Base-by-base conservation (phyloP, 2,888 invertebrate species). In the Drosophila flavopinicola region DNA sequence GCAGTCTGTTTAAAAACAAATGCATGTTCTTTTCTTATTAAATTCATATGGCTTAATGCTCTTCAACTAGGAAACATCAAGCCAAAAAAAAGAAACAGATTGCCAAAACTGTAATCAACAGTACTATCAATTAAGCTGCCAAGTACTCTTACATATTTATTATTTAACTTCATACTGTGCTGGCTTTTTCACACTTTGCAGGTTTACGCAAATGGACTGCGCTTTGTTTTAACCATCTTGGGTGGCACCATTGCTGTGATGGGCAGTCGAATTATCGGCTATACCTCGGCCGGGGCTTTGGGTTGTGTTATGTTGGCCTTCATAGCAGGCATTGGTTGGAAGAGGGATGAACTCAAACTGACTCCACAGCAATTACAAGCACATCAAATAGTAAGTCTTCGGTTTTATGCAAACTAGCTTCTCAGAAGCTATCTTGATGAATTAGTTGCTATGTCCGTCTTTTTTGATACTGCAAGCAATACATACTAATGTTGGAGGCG, bases 171-270 rank as follows among this genome's bases (percentile, higher is more conserved):
- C n/a, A 11, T 7, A 6, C 24, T 25, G 13, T 20, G 20, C 20
- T 20, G 2, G 0, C 13, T 11, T 17, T 30, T 44, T 25, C 4
- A 29, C 24, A 4, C 1, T 27, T 29, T 13, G 7, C 77, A 92
- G 92, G 88, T 88, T 66, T 91, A 92, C 80, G 83, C 90, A 37
- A 89, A 91, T 64, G 90, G 91, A 1, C 78, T 92, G 49, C 91
- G 94, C 60, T 92, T 93, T 59, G 82, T 93, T 42, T 82, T 94
- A 75, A 90, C 94, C 39, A 90, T 94, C 45, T 92, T 93, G 48
- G 94, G 94, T 44, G 94, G 95, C 48, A 91, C 93, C 44, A 90
- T 95, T 52, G 93, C 94, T 1, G 92, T 94, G 52, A 92, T 94
- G 89, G 94, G 94, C 35, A 94, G 94, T 79, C 92, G 92, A 57